A percentile compares a stretch with the other conserved stretches of the same genome.
Evolutionary conservation across 2,797 vertebrate species (phyloP).

Genomic region (Columba guinea): DNA sequence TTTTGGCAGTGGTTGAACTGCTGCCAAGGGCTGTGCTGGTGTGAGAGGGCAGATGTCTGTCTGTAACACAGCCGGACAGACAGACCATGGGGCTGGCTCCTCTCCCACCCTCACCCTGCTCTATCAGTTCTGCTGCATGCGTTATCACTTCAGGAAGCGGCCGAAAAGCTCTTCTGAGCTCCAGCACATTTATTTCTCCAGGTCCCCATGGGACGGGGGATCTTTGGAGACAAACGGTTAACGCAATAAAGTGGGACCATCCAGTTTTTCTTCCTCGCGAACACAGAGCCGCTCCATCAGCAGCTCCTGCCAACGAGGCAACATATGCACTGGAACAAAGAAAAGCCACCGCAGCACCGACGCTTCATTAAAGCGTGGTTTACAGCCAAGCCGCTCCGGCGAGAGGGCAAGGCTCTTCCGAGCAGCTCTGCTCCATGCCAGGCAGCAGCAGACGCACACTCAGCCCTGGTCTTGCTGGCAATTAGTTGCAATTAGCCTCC

Average conservation of each 20-base stretch:
- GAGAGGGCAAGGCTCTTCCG: slow-evolving; percentile 37
- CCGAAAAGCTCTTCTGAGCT: background rate
- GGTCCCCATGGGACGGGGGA: background rate
- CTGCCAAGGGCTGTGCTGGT: background rate
- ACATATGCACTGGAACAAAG: slow-evolving; percentile 69
- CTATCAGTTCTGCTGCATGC: rapidly evolving
- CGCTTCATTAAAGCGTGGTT: slow-evolving; percentile 61
- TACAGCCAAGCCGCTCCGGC: slow-evolving; percentile 50
- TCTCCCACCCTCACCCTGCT: background rate
- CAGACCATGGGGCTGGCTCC: background rate
- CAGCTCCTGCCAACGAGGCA: slow-evolving; percentile 62
- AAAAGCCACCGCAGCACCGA: slow-evolving; percentile 42
- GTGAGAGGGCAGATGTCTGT: background rate
- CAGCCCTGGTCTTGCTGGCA: slow-evolving; percentile 66
- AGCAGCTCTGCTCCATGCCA: slow-evolving; percentile 27
- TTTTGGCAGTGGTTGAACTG: background rate
- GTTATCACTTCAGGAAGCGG: rapidly evolving
- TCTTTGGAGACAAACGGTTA: background rate
- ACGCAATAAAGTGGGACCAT: background rate
- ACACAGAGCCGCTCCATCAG: slow-evolving; percentile 26
- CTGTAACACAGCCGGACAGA: background rate
- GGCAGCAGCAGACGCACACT: slow-evolving; percentile 50
- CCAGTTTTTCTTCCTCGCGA: background rate
- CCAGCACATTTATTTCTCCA: background rate
- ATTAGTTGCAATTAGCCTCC: slow-evolving; percentile 67